phyloP scores from a whole-genome alignment of 2,113 vertebrate genomes.

The Corydoras sp. region DNA sequence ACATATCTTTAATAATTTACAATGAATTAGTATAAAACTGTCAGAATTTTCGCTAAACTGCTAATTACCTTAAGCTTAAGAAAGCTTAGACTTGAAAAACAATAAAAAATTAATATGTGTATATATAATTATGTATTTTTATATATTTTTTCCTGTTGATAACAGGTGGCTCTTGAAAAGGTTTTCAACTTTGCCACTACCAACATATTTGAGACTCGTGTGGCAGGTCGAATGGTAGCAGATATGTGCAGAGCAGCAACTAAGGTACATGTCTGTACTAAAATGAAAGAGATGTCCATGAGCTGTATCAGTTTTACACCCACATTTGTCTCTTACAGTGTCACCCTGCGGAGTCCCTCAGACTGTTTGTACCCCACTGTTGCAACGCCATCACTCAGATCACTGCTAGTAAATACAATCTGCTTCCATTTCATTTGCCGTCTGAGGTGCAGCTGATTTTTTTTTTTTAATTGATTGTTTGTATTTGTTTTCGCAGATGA shows the following conservation, averaged over 20 bases:
- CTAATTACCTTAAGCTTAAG: too few relatives aligned
- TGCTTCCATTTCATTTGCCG: neutral
- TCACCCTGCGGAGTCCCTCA: slow-evolving; percentile 86
- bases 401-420: slow-evolving; percentile 69
- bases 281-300: neutral
- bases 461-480: neutral
- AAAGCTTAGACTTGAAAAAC: neutral
- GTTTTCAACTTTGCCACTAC: slow-evolving; percentile 95
- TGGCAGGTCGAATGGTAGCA: slow-evolving; percentile 93
- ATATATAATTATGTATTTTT: too few relatives aligned
- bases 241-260: slow-evolving; percentile 96
- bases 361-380: slow-evolving; percentile 92
- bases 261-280: slow-evolving; percentile 24
- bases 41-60: too few relatives aligned
- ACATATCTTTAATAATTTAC: too few relatives aligned
- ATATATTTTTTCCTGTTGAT: neutral
- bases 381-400: slow-evolving; percentile 72
- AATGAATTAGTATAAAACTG: too few relatives aligned
- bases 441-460: neutral
- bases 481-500: slow-evolving; percentile 75
- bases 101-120: too few relatives aligned
- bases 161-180: slow-evolving; percentile 90
- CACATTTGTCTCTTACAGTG: slow-evolving; percentile 70
- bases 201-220: slow-evolving; percentile 97
- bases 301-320: neutral